Evolutionary conservation across 2,888 invertebrate species (phyloP).

Genomic region (Minunthozetes semirufus): DNA sequence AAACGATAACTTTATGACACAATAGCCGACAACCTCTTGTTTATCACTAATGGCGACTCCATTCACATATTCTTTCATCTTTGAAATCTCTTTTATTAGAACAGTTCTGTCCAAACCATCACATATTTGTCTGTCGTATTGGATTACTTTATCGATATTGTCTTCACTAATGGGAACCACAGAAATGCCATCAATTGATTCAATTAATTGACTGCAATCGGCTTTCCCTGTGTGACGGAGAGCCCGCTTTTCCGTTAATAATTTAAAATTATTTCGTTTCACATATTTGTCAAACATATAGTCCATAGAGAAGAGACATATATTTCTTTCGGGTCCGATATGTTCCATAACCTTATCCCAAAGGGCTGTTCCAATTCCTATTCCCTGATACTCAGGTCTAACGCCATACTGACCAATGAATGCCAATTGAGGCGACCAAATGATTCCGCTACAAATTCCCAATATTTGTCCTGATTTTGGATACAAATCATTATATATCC

Average conservation of each 20-base stretch:
- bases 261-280: constrained; percentile 34
- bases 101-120: not conserved
- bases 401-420: constrained; percentile 39
- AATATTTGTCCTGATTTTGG: too few species aligned
- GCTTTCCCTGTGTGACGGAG: not conserved
- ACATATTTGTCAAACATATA: constrained; percentile 32
- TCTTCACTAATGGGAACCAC: not conserved
- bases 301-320: constrained; percentile 37
- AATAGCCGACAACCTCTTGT: constrained; percentile 24
- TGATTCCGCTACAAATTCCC: constrained; percentile 27
- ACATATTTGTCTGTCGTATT: constrained; percentile 2
- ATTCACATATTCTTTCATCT: constrained; percentile 32
- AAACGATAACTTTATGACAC: not conserved
- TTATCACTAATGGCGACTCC: constrained; percentile 35
- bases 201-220: not conserved
- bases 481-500: too few species aligned
- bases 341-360: constrained; percentile 38
- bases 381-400: constrained; percentile 37
- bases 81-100: not conserved
- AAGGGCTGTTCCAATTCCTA: too few species aligned
- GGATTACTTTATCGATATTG: constrained; percentile 19
- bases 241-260: too few species aligned
- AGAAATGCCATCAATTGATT: not conserved
- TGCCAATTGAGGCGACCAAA: constrained; percentile 27
- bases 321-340: constrained; percentile 32